Conservation (phyloP, 2,113 vertebrate species). For the Tychaedon coryphoeus region DNA sequence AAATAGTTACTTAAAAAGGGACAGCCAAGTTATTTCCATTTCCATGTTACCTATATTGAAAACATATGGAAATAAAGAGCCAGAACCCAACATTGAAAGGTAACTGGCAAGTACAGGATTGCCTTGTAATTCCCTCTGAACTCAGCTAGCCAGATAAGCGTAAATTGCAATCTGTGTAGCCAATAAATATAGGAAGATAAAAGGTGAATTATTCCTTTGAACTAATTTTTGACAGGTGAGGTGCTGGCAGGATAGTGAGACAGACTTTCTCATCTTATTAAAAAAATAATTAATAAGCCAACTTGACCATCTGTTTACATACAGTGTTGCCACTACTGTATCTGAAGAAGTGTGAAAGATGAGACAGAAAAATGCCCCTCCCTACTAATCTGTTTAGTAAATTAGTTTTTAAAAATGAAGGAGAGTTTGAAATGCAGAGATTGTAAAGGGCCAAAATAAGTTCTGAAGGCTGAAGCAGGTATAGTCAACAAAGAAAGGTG, state of each 20-base stretch:
- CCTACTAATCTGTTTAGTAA: background rate
- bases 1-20: background rate
- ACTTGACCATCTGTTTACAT: background rate
- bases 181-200: background rate
- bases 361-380: background rate
- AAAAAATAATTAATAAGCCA: background rate
- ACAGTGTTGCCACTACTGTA: background rate
- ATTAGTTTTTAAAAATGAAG: background rate
- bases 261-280: background rate
- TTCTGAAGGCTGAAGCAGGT: slow-evolving; percentile 8
- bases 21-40: background rate
- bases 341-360: background rate
- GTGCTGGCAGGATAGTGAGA: background rate
- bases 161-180: background rate
- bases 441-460: background rate
- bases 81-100: background rate
- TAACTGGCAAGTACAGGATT: background rate
- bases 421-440: background rate
- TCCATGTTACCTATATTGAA: background rate
- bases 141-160: background rate
- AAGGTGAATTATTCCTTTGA: slow-evolving; percentile 30
- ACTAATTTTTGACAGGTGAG: slow-evolving; percentile 11
- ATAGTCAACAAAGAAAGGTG: background rate
- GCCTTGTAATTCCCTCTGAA: background rate
- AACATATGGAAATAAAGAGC: background rate